phyloP scores from a whole-genome alignment of 2,113 vertebrate genomes.

The Dunckerocampus dactyliophorus region DNA sequence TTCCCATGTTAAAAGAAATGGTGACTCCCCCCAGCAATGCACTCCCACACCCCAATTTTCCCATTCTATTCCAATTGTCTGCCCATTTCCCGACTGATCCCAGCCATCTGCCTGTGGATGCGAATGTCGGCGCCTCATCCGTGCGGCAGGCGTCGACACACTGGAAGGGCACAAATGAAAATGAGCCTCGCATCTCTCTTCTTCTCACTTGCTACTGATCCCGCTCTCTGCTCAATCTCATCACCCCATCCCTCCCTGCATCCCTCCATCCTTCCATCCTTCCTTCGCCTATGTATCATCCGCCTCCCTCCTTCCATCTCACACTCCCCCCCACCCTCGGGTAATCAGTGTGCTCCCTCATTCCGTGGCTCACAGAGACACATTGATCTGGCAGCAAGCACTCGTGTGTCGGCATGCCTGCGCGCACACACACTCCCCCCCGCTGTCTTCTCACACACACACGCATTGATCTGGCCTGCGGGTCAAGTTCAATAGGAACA shows the following conservation, averaged over 20 bases:
- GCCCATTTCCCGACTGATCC: constrained; percentile 57
- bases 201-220: not conserved
- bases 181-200: constrained; percentile 56
- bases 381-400: constrained; percentile 71
- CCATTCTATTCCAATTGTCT: constrained; percentile 45
- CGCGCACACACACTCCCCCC: constrained; percentile 20
- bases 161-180: constrained; percentile 67
- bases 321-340: constrained; percentile 56
- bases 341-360: constrained; percentile 77
- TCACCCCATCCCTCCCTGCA: constrained; percentile 41
- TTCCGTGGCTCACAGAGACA: constrained; percentile 75
- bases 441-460: constrained; percentile 42
- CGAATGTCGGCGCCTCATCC: constrained; percentile 52
- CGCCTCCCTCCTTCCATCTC: constrained; percentile 1
- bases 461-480: constrained; percentile 75
- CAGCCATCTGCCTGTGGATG: constrained; percentile 60
- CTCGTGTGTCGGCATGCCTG: constrained; percentile 18
- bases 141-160: constrained; percentile 47
- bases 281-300: constrained; percentile 9
- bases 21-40: too few relatives aligned
- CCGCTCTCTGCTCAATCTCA: constrained; percentile 41
- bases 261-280: constrained; percentile 38
- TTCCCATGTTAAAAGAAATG: not conserved
- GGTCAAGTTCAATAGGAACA: constrained; percentile 80
- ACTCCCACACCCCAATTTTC: constrained; percentile 17